Evolutionary conservation across 2,888 invertebrate genomes (phyloP).

Genomic region (Phyllotreta cruciferae): DNA sequence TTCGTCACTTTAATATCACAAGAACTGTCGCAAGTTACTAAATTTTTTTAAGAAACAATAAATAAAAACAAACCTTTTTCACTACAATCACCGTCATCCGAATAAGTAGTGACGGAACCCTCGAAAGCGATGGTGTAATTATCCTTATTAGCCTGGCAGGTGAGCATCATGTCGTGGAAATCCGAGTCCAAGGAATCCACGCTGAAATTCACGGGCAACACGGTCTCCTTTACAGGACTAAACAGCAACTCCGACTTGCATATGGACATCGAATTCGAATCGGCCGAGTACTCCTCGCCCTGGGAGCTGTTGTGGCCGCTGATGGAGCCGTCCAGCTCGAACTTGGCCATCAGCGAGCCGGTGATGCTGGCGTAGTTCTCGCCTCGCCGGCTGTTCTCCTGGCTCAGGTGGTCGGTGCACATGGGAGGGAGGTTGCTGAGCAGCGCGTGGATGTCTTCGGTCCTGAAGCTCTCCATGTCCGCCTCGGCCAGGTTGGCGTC

Average conservation of each 20-base stretch:
- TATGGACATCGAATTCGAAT: slow-evolving; percentile 84
- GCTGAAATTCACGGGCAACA: slow-evolving; percentile 79
- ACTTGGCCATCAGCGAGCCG: slow-evolving; percentile 81
- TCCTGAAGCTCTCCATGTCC: slow-evolving; percentile 93
- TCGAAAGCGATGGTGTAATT: slow-evolving; percentile 96
- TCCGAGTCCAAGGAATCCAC: slow-evolving; percentile 92
- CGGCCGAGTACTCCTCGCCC: slow-evolving; percentile 78
- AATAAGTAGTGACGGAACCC: slow-evolving; percentile 84
- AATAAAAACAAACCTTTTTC: slow-evolving; percentile 56
- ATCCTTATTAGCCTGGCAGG: slow-evolving; percentile 91
- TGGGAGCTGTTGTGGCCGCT: slow-evolving; percentile 78
- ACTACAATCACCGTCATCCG: slow-evolving; percentile 81
- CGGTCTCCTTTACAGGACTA: slow-evolving; percentile 86
- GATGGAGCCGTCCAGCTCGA: slow-evolving; percentile 78
- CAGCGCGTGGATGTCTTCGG: slow-evolving; percentile 88
- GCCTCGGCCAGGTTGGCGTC: slow-evolving; percentile 94
- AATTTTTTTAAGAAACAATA: too few species aligned
- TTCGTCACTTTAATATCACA: too few species aligned
- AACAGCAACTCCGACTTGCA: slow-evolving; percentile 91
- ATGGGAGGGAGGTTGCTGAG: slow-evolving; percentile 79
- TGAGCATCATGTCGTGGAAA: slow-evolving; percentile 84
- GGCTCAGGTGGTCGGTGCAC: slow-evolving; percentile 63
- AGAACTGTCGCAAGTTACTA: too few species aligned
- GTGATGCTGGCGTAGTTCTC: slow-evolving; percentile 85
- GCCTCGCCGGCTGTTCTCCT: slow-evolving; percentile 74